Conservation (phyloP, 2,888 invertebrate genomes). For the Belgica antarctica region DNA sequence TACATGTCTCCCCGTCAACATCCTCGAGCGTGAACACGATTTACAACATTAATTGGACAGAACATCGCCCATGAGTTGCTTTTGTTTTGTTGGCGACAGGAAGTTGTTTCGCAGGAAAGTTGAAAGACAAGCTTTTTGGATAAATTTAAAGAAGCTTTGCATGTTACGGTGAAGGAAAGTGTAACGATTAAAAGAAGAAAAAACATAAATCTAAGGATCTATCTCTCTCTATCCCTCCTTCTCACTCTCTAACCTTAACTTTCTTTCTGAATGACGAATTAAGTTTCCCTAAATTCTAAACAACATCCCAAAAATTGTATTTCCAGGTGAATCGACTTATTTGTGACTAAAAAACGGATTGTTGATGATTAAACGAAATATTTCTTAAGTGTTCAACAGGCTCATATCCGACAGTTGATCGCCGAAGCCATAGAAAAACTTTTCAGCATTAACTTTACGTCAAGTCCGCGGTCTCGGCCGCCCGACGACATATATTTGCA, state of each 20-base stretch:
- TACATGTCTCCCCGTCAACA: too few relatives aligned
- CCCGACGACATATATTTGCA: too few relatives aligned
- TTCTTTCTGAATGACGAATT: not conserved
- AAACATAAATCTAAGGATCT: not conserved
- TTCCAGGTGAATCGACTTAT: slow-evolving; percentile 41
- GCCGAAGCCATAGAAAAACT: not conserved
- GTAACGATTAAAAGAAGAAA: not conserved
- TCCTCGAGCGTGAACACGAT: too few relatives aligned
- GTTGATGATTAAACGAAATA: not conserved
- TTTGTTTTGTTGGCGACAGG: too few relatives aligned
- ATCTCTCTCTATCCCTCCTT: not conserved
- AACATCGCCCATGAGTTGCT: not conserved
- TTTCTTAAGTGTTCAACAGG: not conserved
- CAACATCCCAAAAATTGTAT: slow-evolving; percentile 23
- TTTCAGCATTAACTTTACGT: not conserved
- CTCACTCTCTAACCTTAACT: slow-evolving; percentile 2
- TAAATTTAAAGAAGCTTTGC: not conserved
- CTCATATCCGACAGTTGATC: not conserved
- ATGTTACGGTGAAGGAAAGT: not conserved
- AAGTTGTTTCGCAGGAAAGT: too few relatives aligned
- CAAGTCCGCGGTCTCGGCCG: too few relatives aligned
- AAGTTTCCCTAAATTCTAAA: not conserved
- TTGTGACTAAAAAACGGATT: slow-evolving; percentile 32
- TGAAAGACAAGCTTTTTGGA: not conserved
- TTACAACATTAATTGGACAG: not conserved